phyloP scores from a whole-genome alignment of 2,888 invertebrate species.

The Epinotia ramella region DNA sequence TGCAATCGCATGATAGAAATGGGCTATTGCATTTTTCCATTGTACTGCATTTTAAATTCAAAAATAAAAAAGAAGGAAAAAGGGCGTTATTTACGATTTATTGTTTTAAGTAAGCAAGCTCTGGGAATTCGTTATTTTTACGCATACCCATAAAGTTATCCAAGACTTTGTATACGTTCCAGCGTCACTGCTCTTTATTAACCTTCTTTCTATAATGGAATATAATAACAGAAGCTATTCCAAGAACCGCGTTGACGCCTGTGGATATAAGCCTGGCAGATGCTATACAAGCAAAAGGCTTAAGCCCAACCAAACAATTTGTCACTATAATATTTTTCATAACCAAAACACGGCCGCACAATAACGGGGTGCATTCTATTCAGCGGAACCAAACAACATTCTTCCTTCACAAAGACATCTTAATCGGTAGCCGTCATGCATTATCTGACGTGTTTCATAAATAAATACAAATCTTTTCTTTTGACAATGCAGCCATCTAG shows the following conservation, averaged over 20 bases:
- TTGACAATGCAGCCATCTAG: conserved; percentile 75
- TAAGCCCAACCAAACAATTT: conserved; percentile 77
- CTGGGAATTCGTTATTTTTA: too few relatives aligned
- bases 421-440: conserved; percentile 79
- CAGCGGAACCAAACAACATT: conserved; percentile 75
- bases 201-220: conserved; percentile 8
- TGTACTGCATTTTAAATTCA: conserved; percentile 19
- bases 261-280: conserved; percentile 61
- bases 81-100: too few relatives aligned
- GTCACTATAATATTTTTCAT: conserved; percentile 81
- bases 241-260: conserved; percentile 59
- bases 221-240: conserved; percentile 47
- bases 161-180: not conserved
- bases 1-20: conserved; percentile 53
- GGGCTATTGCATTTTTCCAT: conserved; percentile 46
- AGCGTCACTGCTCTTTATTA: conserved; percentile 14
- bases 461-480: conserved; percentile 80
- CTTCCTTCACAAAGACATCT: conserved; percentile 74
- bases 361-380: conserved; percentile 69
- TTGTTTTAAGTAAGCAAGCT: too few relatives aligned
- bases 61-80: not conserved
- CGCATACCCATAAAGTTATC: too few relatives aligned
- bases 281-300: conserved; percentile 72
- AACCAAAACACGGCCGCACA: conserved; percentile 78
- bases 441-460: conserved; percentile 81